These are phyloP conservation scores for Xerus inauris DNA, from an alignment of 2,113 vertebrate species.

Conservation along the genomic window DNA sequence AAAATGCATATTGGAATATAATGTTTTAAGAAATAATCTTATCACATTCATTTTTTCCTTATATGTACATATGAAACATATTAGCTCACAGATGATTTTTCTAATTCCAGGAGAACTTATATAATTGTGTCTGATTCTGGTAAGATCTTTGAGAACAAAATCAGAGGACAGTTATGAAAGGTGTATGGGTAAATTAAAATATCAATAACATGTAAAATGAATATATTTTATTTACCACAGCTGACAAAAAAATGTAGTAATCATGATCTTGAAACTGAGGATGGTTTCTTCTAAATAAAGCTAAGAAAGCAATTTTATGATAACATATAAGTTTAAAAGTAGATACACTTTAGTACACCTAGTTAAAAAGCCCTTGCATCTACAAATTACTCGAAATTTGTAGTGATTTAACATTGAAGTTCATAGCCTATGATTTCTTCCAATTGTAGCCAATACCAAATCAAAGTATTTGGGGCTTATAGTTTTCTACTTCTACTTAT, in stretches of 20 bases:
- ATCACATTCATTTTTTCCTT: not conserved
- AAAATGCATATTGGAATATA: not conserved
- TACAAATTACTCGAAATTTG: not conserved
- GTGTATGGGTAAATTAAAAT: not conserved
- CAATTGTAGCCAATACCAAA: not conserved
- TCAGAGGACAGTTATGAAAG: not conserved
- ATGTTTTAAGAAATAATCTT: not conserved
- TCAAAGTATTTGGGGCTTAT: not conserved
- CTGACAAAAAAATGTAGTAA: not conserved
- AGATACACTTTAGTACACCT: not conserved
- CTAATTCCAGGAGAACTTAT: not conserved
- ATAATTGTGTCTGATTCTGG: slow-evolving; percentile 4
- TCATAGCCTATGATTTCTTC: not conserved
- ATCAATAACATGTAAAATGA: not conserved
- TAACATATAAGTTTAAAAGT: slow-evolving; percentile 23
- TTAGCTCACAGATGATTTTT: not conserved
- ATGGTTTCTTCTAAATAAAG: not conserved
- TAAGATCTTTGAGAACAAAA: not conserved
- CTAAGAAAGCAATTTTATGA: not conserved
- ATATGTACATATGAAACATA: not conserved
- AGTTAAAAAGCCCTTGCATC: not conserved
- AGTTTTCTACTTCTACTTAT: not conserved
- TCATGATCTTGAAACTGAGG: not conserved
- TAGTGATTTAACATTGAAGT: not conserved
- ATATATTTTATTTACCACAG: slow-evolving; percentile 16